Conservation (phyloP, 2,113 vertebrate species). For the Orycteropus afer region DNA sequence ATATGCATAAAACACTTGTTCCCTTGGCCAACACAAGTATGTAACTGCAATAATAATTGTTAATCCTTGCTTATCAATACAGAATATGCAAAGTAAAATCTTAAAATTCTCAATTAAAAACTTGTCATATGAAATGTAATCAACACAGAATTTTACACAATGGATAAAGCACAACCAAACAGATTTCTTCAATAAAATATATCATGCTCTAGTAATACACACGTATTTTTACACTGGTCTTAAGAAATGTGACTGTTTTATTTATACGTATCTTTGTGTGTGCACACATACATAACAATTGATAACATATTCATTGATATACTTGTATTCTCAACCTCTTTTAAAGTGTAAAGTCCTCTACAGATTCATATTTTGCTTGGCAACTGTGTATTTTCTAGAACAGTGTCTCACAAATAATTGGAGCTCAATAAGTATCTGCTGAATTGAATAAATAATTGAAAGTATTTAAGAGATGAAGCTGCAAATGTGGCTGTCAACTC, state of each 20-base stretch:
- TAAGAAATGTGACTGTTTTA: not conserved
- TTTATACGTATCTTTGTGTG: not conserved
- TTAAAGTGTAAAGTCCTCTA: slow-evolving; percentile 1
- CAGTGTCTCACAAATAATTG: not conserved
- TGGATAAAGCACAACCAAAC: slow-evolving; percentile 6
- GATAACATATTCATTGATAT: not conserved
- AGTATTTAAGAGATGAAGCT: not conserved
- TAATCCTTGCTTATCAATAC: slow-evolving; percentile 1
- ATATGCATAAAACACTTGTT: not conserved
- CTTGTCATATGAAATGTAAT: slow-evolving; percentile 45
- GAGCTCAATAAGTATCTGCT: not conserved
- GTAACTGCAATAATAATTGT: slow-evolving; percentile 38
- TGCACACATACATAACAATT: not conserved
- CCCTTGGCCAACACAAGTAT: not conserved
- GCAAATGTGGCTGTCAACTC: not conserved
- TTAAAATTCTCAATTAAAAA: slow-evolving; percentile 63
- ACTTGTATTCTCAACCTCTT: slow-evolving; percentile 33
- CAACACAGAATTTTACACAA: slow-evolving; percentile 20
- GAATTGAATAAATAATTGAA: not conserved
- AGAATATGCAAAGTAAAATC: not conserved
- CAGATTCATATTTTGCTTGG: not conserved
- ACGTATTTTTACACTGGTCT: not conserved
- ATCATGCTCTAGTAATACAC: not conserved
- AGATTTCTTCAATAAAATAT: slow-evolving; percentile 25
- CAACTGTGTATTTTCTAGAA: not conserved